Conservation (phyloP, 2,888 invertebrate species). For the Troides oblongomaculatus region DNA sequence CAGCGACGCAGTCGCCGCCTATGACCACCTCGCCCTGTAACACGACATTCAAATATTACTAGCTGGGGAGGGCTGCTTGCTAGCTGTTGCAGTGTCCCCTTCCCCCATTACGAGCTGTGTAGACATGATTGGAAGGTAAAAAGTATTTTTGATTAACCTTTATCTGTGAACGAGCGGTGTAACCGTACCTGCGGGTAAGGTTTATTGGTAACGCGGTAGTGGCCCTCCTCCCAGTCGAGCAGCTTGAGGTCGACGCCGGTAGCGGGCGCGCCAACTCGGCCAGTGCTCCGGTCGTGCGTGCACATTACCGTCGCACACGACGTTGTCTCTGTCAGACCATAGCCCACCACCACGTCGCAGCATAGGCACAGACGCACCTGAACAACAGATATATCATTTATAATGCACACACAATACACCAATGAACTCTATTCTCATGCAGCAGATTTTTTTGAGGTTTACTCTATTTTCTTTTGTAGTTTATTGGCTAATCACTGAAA, state of each 20-base stretch:
- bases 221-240: constrained; percentile 96
- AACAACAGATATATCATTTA: not conserved
- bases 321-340: constrained; percentile 98
- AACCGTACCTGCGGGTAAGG: constrained; percentile 65
- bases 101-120: no score
- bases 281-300: constrained; percentile 83
- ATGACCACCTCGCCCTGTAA: constrained; percentile 87
- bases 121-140: no score
- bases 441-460: no score
- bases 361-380: constrained; percentile 92
- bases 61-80: no score
- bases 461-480: no score
- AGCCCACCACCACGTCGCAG: constrained; percentile 94
- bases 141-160: no score
- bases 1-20: constrained; percentile 94
- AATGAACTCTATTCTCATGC: no score
- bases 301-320: constrained; percentile 95
- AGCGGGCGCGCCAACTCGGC: constrained; percentile 93
- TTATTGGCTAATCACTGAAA: no score
- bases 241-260: constrained; percentile 91
- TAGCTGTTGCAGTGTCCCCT: no score
- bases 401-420: no score
- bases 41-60: not conserved
- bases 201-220: constrained; percentile 92
- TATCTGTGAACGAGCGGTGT: no score